Evolutionary conservation across 2,113 vertebrate species (phyloP), one percentile per base, ranked within the genome.

Genomic region (Sarotherodon lohbergeri): DNA sequence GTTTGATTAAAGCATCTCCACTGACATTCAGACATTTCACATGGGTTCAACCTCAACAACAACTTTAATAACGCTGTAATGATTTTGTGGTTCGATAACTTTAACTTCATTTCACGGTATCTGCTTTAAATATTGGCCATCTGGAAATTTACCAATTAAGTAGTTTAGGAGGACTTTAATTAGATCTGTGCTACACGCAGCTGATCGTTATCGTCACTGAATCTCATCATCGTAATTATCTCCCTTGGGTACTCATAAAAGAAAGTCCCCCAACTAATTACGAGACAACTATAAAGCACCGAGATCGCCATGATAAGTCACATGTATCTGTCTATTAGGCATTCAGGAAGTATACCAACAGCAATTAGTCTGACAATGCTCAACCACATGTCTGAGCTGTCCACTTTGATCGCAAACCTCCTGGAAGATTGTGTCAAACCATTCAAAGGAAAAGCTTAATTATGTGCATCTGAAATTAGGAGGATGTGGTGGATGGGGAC

Each of bases 201-300:
- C 34, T 85, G 55, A 82, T 83, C 8, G 7, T 81, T 84, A 39
- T 50, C 39, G 55, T 66, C 71, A 57, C 27, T 41, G 36, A 54
- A 82, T 83, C 76, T 83, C 29, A 82, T 73, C 6, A 11, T 22
- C 8, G 32, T 61, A 87, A 87, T 85, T 46, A 90, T 89, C 55
- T 61, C 82, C 89, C 82, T 61, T 27, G 76, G 27, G 59, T 66
- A 52, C 12, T 83, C 27, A 57, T 73, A 56, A 86, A 86, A 71
- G 22, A n/a, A 89, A 87, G 66, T 71, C 36, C 11, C 80, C 22
- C 83, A 82, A 93, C 24, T 85, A 73, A 91, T 76, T 82, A 84
- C 5, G 71, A 87, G 48, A 85, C 66, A 84, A 55, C 56, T 78
- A 84, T 57, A 87, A 57, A 80, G 66, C 54, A 57, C 66, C 13